Percentiles rank a stretch among this genome's conserved stretches.
These are phyloP conservation scores for Habrosyne pyritoides DNA, from an alignment of 2,888 invertebrate species.

Conservation along the genomic window DNA sequence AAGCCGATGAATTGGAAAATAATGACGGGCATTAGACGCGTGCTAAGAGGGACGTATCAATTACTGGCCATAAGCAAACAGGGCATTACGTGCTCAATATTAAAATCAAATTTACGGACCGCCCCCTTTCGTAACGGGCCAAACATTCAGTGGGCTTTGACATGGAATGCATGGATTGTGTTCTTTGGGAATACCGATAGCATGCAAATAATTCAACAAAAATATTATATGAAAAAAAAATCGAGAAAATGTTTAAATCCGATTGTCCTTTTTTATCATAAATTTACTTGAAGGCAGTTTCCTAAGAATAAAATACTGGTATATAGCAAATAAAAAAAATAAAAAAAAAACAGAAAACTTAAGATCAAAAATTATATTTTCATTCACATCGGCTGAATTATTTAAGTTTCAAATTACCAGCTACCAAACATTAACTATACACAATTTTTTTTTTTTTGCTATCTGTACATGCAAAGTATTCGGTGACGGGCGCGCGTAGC, in stretches of 20 bases:
- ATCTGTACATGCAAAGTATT: slow-evolving; percentile 59
- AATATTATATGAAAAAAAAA: too few species aligned
- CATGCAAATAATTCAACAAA: slow-evolving; percentile 16
- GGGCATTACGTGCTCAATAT: slow-evolving; percentile 77
- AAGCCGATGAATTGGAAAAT: slow-evolving; percentile 78
- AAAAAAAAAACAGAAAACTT: too few species aligned
- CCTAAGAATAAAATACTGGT: too few species aligned
- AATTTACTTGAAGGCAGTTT: too few species aligned
- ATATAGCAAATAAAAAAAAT: too few species aligned
- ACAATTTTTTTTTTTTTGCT: slow-evolving; percentile 27
- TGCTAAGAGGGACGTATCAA: slow-evolving; percentile 78
- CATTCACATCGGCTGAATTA: too few species aligned
- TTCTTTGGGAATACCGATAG: slow-evolving; percentile 43
- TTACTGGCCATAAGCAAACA: slow-evolving; percentile 74
- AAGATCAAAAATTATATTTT: too few species aligned
- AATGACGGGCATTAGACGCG: slow-evolving; percentile 78
- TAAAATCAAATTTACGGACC: slow-evolving; percentile 81
- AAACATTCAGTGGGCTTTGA: slow-evolving; percentile 18
- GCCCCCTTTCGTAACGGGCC: slow-evolving; percentile 39
- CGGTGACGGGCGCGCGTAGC: slow-evolving; percentile 55
- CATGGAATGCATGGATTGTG: slow-evolving; percentile 38
- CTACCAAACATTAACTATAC: slow-evolving; percentile 6
- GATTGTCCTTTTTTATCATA: too few species aligned
- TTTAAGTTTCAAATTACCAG: too few species aligned
- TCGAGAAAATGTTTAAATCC: too few species aligned